Conservation (phyloP, 1,140 invertebrate species). For the Scaptomyza pallida region DNA sequence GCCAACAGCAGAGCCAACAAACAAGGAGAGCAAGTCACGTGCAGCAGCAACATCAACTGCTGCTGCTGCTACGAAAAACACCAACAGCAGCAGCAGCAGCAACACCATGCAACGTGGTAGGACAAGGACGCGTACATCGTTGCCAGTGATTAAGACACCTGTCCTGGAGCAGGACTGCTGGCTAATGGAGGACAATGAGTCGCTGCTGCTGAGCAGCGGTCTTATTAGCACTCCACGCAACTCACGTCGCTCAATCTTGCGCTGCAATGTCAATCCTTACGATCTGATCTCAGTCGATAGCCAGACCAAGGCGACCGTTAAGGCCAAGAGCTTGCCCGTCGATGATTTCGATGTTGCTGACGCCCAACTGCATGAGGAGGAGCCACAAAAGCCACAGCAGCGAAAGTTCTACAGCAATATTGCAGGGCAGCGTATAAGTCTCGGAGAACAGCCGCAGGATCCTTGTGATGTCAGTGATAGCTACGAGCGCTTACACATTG, state of each 20-base stretch:
- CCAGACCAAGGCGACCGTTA: conserved; percentile 32
- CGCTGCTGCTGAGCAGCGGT: conserved; percentile 84
- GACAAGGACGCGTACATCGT: conserved; percentile 57
- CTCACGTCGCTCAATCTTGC: conserved; percentile 89
- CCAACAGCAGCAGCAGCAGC: neutral
- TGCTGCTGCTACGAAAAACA: neutral
- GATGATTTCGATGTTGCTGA: conserved; percentile 80
- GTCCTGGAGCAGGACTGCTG: conserved; percentile 84
- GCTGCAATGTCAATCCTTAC: conserved; percentile 94
- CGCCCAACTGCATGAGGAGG: conserved; percentile 69
- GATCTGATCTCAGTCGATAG: conserved; percentile 87
- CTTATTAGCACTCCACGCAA: conserved; percentile 9
- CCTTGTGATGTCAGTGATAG: conserved; percentile 55
- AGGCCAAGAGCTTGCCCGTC: conserved; percentile 23
- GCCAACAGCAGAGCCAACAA: conserved; percentile 34
- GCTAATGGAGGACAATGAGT: conserved; percentile 74
- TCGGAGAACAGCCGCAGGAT: conserved; percentile 74
- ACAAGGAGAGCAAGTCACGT: conserved; percentile 48
- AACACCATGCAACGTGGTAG: conserved; percentile 50
- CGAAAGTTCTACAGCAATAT: conserved; percentile 84
- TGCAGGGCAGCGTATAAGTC: conserved; percentile 86
- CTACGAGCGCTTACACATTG: conserved; percentile 60
- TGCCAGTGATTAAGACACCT: conserved; percentile 18
- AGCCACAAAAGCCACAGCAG: conserved; percentile 18
- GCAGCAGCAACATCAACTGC: neutral